Base-by-base conservation (phyloP, 2,888 invertebrate genomes). In the Temnothorax unifasciatus region DNA sequence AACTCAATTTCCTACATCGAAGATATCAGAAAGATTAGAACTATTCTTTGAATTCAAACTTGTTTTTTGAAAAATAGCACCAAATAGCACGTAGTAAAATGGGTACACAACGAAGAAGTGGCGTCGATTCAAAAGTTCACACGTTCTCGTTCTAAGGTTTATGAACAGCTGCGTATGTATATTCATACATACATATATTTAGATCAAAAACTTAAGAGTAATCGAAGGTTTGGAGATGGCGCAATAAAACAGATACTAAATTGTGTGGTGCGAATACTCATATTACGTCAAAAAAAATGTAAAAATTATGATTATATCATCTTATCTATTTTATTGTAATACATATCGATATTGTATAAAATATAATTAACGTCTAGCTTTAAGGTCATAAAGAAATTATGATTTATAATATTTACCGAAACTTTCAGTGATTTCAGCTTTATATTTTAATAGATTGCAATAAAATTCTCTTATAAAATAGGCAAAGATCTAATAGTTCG, bases 321-420 rank as follows among this genome's bases (percentile, higher is more conserved):
- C 15, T 54, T 47, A 68, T 68, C 5, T 41, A 18, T n/a, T 73
- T 5, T 8, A 25, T 41, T 41, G 21, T 57, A 71, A 54, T 54
- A 54, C 3, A 41, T 21, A 57, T 57, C 11, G 2, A 54, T 34
- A 66, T 44, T 29, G n/a, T 50, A 15, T 57, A 18, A 73, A 73
- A 73, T 11, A 2, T 38, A 63, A 63, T 63, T 63, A 63, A 61
- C 34, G 6, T 34, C 34, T 34, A 34, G 3, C 6, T 6, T 34
- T 6, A 34, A 34, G 6, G 34, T 34, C 34, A 34, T 34, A 25
- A 74, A 59, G n/a, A 74, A 74, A 57, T 73, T 69, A 73, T 11
- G 5, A 73, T 41, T 8, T 63, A 38, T 18, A 59, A 59, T 29
- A 59, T 59, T 34, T 59, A 38, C 8, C 63, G 11, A 21, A 21